phyloP scores from a whole-genome alignment of 2,888 invertebrate genomes.

The Byasa hedistus region DNA sequence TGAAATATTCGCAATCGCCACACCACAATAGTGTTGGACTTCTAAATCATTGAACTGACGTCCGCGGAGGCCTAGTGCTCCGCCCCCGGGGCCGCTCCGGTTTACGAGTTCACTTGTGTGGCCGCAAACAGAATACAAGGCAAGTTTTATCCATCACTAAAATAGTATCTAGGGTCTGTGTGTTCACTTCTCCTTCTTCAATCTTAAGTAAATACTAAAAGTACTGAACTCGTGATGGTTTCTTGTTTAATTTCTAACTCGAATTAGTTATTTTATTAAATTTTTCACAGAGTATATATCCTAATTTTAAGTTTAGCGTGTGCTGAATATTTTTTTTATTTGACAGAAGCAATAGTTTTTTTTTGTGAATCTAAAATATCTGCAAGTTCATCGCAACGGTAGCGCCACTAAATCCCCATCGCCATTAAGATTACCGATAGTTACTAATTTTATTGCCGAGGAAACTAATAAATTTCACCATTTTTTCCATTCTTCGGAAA shows the following conservation, averaged over 20 bases:
- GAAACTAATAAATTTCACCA: conserved; percentile 69
- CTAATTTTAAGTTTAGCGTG: too few species aligned
- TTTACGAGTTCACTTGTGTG: conserved; percentile 43
- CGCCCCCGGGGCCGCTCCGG: conserved; percentile 32
- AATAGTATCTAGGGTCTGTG: too few species aligned
- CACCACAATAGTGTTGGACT: conserved; percentile 14
- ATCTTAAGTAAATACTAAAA: too few species aligned
- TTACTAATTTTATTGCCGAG: conserved; percentile 69
- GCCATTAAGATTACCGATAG: conserved; percentile 68
- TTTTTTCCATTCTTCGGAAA: conserved; percentile 32
- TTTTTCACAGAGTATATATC: too few species aligned
- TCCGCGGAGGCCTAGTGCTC: conserved; percentile 36
- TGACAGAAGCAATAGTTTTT: conserved; percentile 23
- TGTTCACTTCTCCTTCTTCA: too few species aligned
- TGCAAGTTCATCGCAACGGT: conserved; percentile 53
- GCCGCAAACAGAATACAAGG: conserved; percentile 39
- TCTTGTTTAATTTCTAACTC: too few species aligned
- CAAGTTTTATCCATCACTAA: too few species aligned
- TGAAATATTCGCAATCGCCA: neutral
- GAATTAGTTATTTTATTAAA: too few species aligned
- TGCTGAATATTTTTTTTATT: too few species aligned
- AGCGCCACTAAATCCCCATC: conserved; percentile 47
- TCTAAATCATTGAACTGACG: conserved; percentile 25
- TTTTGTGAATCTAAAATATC: conserved; percentile 16
- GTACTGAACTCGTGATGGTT: too few species aligned